Percentiles rank a stretch among this genome's conserved stretches.
Evolutionary conservation across 2,888 invertebrate genomes (phyloP).

Genomic region (Agonopterix arenella): DNA sequence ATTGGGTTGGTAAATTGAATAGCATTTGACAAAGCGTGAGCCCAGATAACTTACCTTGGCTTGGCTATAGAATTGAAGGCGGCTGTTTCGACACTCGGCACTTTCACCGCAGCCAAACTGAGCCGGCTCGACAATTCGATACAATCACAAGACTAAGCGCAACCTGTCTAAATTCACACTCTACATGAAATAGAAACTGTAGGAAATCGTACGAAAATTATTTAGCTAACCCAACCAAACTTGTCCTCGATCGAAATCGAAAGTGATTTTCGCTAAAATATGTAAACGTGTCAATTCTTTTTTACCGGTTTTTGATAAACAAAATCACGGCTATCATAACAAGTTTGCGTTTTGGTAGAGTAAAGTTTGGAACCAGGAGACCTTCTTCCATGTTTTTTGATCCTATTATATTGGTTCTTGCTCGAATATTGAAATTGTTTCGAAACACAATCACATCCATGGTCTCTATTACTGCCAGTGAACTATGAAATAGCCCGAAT

Average conservation of each 20-base stretch:
- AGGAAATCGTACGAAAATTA: too few species aligned
- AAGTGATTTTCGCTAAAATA: too few species aligned
- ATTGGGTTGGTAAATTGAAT: slow-evolving; percentile 39
- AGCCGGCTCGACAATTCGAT: slow-evolving; percentile 10
- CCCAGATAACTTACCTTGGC: slow-evolving; percentile 37
- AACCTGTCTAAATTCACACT: slow-evolving; percentile 1
- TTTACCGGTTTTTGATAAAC: background rate
- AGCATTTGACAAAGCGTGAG: slow-evolving; percentile 44
- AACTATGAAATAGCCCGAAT: slow-evolving; percentile 18
- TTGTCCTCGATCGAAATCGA: too few species aligned
- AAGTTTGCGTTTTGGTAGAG: too few species aligned
- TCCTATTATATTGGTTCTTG: too few species aligned
- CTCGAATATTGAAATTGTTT: too few species aligned
- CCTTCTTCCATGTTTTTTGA: too few species aligned
- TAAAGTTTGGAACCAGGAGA: too few species aligned
- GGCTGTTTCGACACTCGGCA: slow-evolving; percentile 43
- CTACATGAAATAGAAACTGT: too few species aligned
- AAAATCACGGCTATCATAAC: too few species aligned
- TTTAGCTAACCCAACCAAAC: too few species aligned
- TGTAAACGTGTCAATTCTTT: too few species aligned
- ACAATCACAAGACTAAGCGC: slow-evolving; percentile 3
- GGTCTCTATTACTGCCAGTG: slow-evolving; percentile 12
- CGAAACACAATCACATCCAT: slow-evolving; percentile 9
- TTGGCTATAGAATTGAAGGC: slow-evolving; percentile 19
- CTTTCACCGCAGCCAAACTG: slow-evolving; percentile 38